Evolutionary conservation across 2,797 vertebrate species (phyloP).

Genomic region (Bradypus variegatus): DNA sequence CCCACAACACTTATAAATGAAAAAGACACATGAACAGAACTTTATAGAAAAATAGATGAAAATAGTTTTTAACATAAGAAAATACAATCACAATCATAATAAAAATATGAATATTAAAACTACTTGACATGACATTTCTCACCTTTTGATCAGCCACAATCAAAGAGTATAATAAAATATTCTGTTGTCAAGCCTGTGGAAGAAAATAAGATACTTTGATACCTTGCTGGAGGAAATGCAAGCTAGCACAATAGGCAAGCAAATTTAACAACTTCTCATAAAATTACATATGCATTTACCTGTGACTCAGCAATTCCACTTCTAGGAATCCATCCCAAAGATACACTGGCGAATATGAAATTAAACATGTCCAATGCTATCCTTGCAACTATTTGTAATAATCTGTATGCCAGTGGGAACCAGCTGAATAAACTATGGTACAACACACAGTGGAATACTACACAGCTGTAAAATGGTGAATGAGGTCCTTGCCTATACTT

Average conservation of each 20-base stretch:
- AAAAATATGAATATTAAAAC: not conserved
- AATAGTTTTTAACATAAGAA: not conserved
- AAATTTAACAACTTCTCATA: not conserved
- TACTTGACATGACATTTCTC: not conserved
- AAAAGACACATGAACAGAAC: not conserved
- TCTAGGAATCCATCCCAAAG: not conserved
- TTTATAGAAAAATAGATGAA: no score
- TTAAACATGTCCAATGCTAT: not conserved
- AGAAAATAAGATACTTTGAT: not conserved
- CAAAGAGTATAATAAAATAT: not conserved
- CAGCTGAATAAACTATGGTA: no score
- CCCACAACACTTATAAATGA: not conserved
- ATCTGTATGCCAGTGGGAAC: not conserved
- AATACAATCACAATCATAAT: not conserved
- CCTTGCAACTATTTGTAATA: not conserved
- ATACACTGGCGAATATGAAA: not conserved
- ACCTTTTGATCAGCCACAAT: not conserved
- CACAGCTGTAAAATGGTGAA: no score
- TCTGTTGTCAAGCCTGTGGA: not conserved
- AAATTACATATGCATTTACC: not conserved
- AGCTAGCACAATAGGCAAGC: not conserved
- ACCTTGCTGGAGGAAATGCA: not conserved
- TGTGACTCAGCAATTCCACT: not conserved
- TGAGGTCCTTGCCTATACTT: no score
- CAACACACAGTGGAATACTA: no score